These are phyloP conservation scores for Melinaea marsaeus DNA, from an alignment of 2,888 invertebrate genomes.

Conservation along the genomic window DNA sequence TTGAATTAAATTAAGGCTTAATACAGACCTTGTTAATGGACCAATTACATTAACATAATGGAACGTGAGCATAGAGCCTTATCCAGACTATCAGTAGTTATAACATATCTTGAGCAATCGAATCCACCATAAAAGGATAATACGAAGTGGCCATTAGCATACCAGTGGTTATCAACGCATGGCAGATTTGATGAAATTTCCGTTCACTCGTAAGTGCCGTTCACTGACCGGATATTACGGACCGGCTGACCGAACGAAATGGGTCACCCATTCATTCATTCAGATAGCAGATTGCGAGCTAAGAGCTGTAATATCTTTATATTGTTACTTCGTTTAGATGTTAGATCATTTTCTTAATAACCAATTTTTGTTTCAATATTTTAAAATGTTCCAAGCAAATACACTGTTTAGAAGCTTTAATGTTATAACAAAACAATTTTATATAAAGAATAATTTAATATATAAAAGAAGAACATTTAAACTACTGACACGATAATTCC, in stretches of 20 bases:
- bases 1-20: too few relatives aligned
- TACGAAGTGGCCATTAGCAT: conserved; percentile 34
- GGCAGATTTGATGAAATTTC: conserved; percentile 48
- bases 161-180: conserved; percentile 38
- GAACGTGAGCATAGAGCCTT: too few relatives aligned
- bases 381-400: background rate
- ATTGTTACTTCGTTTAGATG: conserved; percentile 10
- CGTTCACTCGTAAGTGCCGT: conserved; percentile 37
- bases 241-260: conserved; percentile 39
- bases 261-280: conserved; percentile 38
- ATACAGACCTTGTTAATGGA: too few relatives aligned
- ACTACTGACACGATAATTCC: conserved; percentile 1
- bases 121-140: conserved; percentile 13
- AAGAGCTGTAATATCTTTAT: conserved; percentile 20
- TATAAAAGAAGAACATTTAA: conserved; percentile 2
- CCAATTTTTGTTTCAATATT: background rate
- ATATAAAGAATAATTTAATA: too few relatives aligned
- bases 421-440: too few relatives aligned
- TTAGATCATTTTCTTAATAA: background rate
- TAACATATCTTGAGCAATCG: conserved; percentile 1
- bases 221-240: conserved; percentile 46
- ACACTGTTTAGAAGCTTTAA: background rate
- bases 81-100: background rate
- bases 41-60: too few relatives aligned
- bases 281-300: conserved; percentile 25